Evolutionary conservation across 1,140 invertebrate genomes (phyloP).

Genomic region (Ceratoteleas bidentatus): DNA sequence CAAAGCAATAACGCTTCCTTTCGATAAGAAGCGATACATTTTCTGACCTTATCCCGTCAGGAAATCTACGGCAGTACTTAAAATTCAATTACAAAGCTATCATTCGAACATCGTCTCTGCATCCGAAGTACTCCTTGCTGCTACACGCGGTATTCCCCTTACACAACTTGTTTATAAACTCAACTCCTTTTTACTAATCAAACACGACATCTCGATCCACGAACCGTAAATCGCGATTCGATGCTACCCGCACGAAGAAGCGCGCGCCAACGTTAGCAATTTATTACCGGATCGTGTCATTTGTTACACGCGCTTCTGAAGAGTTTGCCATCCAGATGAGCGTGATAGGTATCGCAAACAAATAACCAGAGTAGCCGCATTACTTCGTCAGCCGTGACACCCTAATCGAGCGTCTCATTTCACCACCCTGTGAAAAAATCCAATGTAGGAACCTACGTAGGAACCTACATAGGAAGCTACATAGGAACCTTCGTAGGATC

Average conservation of each 20-base stretch:
- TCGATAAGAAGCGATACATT: no score
- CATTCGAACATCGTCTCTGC: no score
- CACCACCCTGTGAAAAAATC: no score
- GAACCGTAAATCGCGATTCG: conserved; percentile 14
- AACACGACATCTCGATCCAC: conserved; percentile 13
- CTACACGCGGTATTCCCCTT: not conserved
- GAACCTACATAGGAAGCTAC: no score
- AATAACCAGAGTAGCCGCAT: conserved; percentile 36
- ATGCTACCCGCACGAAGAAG: conserved; percentile 12
- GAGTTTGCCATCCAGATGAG: conserved; percentile 44
- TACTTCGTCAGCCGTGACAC: conserved; percentile 25
- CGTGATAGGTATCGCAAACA: conserved; percentile 49
- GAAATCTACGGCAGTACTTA: no score
- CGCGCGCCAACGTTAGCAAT: conserved; percentile 8
- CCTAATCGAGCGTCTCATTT: conserved; percentile 32
- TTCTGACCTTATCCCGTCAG: no score
- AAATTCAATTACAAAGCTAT: no score
- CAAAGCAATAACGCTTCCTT: no score
- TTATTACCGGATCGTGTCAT: conserved; percentile 32
- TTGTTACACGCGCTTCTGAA: conserved; percentile 43
- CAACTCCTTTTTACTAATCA: not conserved
- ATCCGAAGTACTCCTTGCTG: no score
- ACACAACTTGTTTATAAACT: conserved; percentile 5
- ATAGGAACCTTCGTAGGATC: no score
- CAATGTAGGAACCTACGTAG: not conserved